A percentile compares a stretch with the other conserved stretches of the same genome.
These are phyloP conservation scores for Melierax canorus DNA, from an alignment of 2,113 vertebrate genomes.

Conservation along the genomic window DNA sequence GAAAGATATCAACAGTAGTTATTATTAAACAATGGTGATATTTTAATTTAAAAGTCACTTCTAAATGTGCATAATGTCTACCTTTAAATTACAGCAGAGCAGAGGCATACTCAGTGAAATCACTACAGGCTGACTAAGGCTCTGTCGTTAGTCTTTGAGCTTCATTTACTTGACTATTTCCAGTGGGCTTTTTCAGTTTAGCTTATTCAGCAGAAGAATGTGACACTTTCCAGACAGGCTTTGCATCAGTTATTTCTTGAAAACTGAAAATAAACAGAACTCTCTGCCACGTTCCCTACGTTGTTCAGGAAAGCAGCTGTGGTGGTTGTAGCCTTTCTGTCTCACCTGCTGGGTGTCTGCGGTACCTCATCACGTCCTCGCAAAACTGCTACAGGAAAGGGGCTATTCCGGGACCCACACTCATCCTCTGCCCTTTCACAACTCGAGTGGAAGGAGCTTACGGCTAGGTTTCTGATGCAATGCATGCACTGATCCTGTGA, in stretches of 20 bases:
- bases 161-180: not conserved
- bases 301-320: not conserved
- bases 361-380: not conserved
- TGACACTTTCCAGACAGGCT: not conserved
- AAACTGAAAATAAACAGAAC: not conserved
- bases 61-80: not conserved
- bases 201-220: not conserved
- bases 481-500: not conserved
- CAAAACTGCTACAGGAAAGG: not conserved
- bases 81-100: conserved; percentile 36
- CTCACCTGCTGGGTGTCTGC: not conserved
- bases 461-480: not conserved
- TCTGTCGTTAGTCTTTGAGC: not conserved
- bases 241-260: not conserved
- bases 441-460: not conserved
- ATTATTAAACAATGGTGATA: conserved; percentile 52
- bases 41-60: conserved; percentile 60
- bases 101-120: not conserved
- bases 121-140: not conserved
- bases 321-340: not conserved
- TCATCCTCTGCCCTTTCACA: not conserved
- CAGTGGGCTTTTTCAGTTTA: not conserved
- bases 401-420: not conserved
- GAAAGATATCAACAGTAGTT: conserved; percentile 19
- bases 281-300: not conserved